These are phyloP conservation scores for Solea solea DNA, from an alignment of 2,113 vertebrate genomes.

Conservation along the genomic window DNA sequence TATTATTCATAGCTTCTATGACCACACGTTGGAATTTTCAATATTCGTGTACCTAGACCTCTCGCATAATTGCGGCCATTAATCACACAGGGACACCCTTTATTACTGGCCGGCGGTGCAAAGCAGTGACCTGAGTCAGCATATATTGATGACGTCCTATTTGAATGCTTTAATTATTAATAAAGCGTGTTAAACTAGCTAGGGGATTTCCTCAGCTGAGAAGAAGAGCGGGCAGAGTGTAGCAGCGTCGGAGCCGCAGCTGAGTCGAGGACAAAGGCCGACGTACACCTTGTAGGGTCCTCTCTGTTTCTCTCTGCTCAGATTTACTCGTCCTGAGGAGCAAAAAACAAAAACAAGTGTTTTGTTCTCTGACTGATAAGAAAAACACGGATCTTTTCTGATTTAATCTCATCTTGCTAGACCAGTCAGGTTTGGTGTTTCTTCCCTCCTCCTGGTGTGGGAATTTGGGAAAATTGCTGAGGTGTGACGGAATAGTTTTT, in stretches of 20 bases:
- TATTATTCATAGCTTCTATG: slow-evolving; percentile 65
- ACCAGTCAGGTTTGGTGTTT: slow-evolving; percentile 42
- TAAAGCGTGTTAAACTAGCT: slow-evolving; percentile 35
- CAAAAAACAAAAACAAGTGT: slow-evolving; percentile 16
- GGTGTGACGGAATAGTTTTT: slow-evolving; percentile 46
- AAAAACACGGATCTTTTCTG: slow-evolving; percentile 35
- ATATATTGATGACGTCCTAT: slow-evolving; percentile 61
- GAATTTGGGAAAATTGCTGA: slow-evolving; percentile 62
- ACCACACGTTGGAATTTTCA: slow-evolving; percentile 43
- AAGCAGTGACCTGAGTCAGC: slow-evolving; percentile 53
- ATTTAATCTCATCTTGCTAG: slow-evolving; percentile 48
- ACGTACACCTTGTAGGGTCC: slow-evolving; percentile 1
- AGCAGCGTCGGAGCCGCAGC: slow-evolving; percentile 2
- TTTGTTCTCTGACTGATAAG: slow-evolving; percentile 47
- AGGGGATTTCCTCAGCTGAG: slow-evolving; percentile 49
- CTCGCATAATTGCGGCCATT: slow-evolving; percentile 69
- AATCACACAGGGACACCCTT: slow-evolving; percentile 65
- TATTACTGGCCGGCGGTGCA: slow-evolving; percentile 49
- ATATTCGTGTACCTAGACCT: slow-evolving; percentile 27
- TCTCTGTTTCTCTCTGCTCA: slow-evolving; percentile 3
- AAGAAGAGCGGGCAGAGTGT: slow-evolving; percentile 1
- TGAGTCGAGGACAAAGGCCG: slow-evolving; percentile 30
- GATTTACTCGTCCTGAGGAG: slow-evolving; percentile 13
- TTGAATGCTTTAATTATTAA: slow-evolving; percentile 72
- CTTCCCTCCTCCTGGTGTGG: slow-evolving; percentile 15